Evolutionary conservation across 2,113 vertebrate species (phyloP).

Genomic region (Boleophthalmus pectinirostris): DNA sequence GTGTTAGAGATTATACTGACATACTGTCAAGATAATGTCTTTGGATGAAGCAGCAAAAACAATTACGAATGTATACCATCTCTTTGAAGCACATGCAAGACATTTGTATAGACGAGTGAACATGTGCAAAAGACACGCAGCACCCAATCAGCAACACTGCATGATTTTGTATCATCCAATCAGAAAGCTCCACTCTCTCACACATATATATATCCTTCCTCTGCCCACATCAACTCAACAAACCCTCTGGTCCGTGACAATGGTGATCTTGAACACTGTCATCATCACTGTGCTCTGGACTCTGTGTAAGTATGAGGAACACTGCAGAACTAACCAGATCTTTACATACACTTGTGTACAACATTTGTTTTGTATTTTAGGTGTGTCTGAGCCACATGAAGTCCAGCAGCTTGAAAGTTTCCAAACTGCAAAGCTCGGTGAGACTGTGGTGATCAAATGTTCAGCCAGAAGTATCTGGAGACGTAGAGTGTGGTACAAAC

Average conservation of each 20-base stretch:
- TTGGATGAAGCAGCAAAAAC: no score
- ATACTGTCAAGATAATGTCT: no score
- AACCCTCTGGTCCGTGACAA: neutral
- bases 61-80: no score
- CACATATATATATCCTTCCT: neutral
- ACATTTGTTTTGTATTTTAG: neutral
- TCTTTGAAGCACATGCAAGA: no score
- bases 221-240: neutral
- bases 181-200: neutral
- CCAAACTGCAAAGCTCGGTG: neutral
- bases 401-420: constrained; percentile 5
- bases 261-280: neutral
- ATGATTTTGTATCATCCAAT: neutral
- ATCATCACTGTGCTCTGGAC: neutral
- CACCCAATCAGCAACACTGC: neutral
- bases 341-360: neutral
- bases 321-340: neutral
- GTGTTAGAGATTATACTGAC: no score
- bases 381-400: neutral
- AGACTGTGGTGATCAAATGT: neutral
- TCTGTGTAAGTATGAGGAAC: neutral
- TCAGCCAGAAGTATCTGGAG: neutral
- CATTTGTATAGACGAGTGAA: no score
- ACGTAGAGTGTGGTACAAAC: constrained; percentile 16
- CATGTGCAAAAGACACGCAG: neutral